A percentile compares a stretch with the other conserved stretches of the same genome.
Evolutionary conservation across 35 echinoderm and acorn worm genomes (phyloP).

Genomic region (Heliocidaris erythrogramma): DNA sequence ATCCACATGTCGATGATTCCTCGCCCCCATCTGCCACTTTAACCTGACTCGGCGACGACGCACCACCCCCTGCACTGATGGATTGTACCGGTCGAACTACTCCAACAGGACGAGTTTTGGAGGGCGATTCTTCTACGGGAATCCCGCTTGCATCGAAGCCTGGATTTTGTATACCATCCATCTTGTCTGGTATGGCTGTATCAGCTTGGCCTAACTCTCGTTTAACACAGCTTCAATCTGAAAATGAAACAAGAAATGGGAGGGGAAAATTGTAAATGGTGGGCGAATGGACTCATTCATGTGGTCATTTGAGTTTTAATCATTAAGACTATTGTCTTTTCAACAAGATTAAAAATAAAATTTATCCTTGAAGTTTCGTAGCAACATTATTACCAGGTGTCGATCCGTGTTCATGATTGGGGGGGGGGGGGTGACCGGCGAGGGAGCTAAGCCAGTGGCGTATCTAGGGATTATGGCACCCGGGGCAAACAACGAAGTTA

Average conservation of each 20-base stretch:
- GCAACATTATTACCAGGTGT: no score
- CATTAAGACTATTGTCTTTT: no score
- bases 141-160: neutral
- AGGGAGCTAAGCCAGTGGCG: no score
- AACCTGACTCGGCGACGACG: neutral
- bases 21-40: neutral
- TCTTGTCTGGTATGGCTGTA: neutral
- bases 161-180: neutral
- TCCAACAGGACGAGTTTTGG: neutral
- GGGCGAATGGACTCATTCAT: no score
- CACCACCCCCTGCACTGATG: neutral
- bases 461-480: no score
- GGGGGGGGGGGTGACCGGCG: no score
- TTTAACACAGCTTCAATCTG: neutral
- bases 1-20: constrained; percentile 1
- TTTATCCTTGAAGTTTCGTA: no score
- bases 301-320: no score
- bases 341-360: no score
- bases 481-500: no score
- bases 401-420: no score
- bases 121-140: neutral
- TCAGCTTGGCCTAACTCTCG: neutral
- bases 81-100: neutral
- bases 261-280: neutral
- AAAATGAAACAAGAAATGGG: neutral